These are phyloP conservation scores for Odontothrips loti DNA, from an alignment of 2,888 invertebrate genomes.

Conservation along the genomic window DNA sequence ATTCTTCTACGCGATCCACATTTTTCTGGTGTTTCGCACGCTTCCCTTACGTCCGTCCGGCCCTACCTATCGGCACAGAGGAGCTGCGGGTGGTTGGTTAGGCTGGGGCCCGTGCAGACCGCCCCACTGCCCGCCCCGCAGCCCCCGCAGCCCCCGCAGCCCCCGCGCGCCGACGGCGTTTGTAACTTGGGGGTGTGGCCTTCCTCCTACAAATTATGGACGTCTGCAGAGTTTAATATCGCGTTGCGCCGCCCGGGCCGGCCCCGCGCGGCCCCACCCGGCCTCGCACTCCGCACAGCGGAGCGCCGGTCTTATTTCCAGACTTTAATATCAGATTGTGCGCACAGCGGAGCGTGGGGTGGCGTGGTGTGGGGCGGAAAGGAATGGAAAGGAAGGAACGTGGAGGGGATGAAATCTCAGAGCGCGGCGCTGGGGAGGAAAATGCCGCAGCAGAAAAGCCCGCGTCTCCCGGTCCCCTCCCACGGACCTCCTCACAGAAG, in stretches of 20 bases:
- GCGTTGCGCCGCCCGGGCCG: background rate
- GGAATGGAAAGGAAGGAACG: background rate
- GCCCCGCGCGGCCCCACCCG: background rate
- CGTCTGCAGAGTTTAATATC: slow-evolving; percentile 23
- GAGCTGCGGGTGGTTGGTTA: no score
- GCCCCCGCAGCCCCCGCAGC: no score
- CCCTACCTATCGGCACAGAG: no score
- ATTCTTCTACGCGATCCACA: no score
- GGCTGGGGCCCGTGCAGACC: no score
- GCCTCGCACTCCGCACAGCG: background rate
- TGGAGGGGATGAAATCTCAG: background rate
- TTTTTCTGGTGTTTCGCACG: no score
- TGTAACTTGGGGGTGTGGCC: slow-evolving; percentile 4
- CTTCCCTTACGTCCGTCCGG: no score
- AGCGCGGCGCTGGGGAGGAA: background rate
- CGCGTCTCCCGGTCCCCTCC: no score
- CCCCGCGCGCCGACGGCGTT: background rate
- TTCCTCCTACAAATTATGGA: slow-evolving; percentile 23
- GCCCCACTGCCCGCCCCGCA: no score
- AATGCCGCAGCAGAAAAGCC: background rate
- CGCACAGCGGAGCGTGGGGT: background rate
- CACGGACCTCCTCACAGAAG: no score
- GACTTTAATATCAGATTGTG: slow-evolving; percentile 25
- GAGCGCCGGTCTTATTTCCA: slow-evolving; percentile 12
- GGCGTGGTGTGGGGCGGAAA: background rate